Conservation (phyloP, 2,797 vertebrate species). For the Smutsia gigantea region DNA sequence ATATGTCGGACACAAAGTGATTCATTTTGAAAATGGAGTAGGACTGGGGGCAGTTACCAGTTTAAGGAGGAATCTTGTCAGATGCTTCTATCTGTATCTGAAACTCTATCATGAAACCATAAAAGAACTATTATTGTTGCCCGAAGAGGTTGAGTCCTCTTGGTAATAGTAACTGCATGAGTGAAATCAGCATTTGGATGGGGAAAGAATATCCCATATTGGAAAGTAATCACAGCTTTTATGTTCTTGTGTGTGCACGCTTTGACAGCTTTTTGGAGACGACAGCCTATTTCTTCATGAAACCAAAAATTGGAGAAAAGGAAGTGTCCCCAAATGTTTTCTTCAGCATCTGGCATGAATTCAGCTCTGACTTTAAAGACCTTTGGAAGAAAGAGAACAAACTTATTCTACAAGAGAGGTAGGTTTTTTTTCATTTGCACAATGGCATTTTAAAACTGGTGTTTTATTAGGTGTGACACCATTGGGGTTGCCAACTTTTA, state of each 20-base stretch:
- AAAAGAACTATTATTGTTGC: neutral
- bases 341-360: slow-evolving; percentile 97
- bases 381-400: slow-evolving; percentile 98
- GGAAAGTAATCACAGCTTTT: slow-evolving; percentile 71
- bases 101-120: neutral
- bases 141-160: neutral
- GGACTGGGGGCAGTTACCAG: neutral
- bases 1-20: neutral
- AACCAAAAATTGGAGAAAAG: slow-evolving; percentile 96
- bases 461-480: slow-evolving; percentile 61
- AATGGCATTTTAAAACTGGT: slow-evolving; percentile 74
- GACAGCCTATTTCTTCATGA: slow-evolving; percentile 94
- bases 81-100: neutral
- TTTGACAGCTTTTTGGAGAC: slow-evolving; percentile 95
- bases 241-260: slow-evolving; percentile 63
- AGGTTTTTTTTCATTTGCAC: slow-evolving; percentile 80
- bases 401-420: slow-evolving; percentile 96
- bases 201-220: neutral
- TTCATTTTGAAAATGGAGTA: neutral
- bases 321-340: slow-evolving; percentile 95
- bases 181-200: slow-evolving; percentile 64
- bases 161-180: slow-evolving; percentile 46
- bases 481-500: slow-evolving; percentile 38
- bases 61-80: neutral
- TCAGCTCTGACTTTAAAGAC: slow-evolving; percentile 98